Base-by-base conservation (phyloP, 2,888 invertebrate genomes). In the Campoletis raptor region DNA sequence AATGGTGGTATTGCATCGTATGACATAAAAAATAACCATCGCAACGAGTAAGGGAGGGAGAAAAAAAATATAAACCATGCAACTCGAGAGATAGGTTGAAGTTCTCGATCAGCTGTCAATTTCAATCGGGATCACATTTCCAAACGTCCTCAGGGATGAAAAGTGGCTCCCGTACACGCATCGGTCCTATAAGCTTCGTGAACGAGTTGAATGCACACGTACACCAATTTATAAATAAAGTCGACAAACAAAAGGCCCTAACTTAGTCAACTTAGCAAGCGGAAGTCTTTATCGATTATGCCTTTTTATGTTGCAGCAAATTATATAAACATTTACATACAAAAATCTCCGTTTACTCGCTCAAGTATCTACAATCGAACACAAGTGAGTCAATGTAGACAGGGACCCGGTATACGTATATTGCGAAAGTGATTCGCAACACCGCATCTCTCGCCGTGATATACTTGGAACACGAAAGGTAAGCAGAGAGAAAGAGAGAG, bases 381-480 rank as follows among this genome's bases (percentile, higher is more conserved):
- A 70, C 57, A 82, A 37, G 81, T 48, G 76, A 80, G 79, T 70
- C 80, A 83, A 82, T 70, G 61, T 40, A 37, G 54, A 73, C 42
- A 42, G 64, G 48, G 48, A 64, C 36, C 67, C 30, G 57, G 37
- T 36, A 77, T 40, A 69, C 67, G 64, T 78, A 61, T 42, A 79
- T 86, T 86, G 84, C 86, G 86, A 84, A 86, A 86, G 84, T 79
- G 74, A 86, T 82, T 86, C 76, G 84, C 74, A 86, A 86, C 79
- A 57, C 61, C 78, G 76, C 82, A 76, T 81, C 74, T 81, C 57
- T 76, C 81, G 30, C 54, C 61, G 83, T 80, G 86, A 74, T 74
- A 69, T 74, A 78, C 73, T 78, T 45, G 81, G 64, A 73, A 67
- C 67, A 61, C 24, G 67, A 40, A 45, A 81, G 54, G 52, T 42